Evolutionary conservation across 2,113 vertebrate species (phyloP).

Genomic region (Halcyon senegalensis): DNA sequence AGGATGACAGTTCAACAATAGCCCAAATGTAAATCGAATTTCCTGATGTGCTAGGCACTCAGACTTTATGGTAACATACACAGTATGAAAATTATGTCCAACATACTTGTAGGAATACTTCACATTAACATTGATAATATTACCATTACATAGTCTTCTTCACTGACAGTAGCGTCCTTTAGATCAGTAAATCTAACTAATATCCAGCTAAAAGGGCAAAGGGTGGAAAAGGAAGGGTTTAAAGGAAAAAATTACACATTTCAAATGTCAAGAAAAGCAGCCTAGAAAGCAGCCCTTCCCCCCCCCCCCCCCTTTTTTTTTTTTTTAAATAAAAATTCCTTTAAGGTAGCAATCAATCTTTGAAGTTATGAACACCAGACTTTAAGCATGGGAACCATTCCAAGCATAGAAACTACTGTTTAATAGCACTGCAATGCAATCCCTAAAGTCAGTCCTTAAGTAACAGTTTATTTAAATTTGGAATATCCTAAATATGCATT

Average conservation of each 20-base stretch:
- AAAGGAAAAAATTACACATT: not conserved
- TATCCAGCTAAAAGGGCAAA: rapidly evolving
- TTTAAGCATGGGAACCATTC: not conserved
- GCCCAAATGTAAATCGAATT: not conserved
- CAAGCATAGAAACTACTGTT: not conserved
- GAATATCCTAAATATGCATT: not conserved
- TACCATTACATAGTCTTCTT: not conserved
- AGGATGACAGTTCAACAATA: not conserved
- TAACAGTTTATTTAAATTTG: not conserved
- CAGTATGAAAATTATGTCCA: not conserved
- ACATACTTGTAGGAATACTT: not conserved
- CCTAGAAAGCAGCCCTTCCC: not conserved
- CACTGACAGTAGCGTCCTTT: not conserved
- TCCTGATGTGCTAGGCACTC: not conserved
- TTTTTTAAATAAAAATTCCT: not conserved
- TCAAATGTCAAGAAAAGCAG: not conserved
- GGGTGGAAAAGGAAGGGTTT: not conserved
- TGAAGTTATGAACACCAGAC: not conserved
- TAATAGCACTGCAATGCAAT: not conserved
- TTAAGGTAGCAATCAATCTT: not conserved
- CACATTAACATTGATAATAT: not conserved
- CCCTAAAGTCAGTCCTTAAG: not conserved
- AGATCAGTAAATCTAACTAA: not conserved
- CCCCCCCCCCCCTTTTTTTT: no score
- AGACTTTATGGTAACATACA: not conserved